Conservation (phyloP, 2,113 vertebrate species). For the Ceratotherium simum region DNA sequence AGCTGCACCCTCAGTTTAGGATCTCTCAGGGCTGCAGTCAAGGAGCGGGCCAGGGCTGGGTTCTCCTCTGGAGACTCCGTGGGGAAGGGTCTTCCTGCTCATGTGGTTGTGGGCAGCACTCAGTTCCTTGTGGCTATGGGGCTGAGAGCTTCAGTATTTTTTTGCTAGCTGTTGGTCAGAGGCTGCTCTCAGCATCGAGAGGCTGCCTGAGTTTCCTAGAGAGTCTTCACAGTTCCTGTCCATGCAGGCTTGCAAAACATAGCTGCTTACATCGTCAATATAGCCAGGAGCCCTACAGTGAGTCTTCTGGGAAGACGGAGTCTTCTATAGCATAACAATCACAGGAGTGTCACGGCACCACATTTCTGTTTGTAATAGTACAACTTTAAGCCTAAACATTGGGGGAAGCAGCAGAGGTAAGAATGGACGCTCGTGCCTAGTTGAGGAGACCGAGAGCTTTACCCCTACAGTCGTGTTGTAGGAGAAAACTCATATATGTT, state of each 20-base stretch:
- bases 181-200: neutral
- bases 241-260: neutral
- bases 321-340: neutral
- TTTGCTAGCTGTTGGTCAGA: neutral
- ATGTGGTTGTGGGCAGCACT: accelerated
- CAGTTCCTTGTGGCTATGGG: neutral
- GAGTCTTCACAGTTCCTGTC: neutral
- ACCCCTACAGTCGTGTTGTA: too few species aligned
- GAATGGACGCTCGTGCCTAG: neutral
- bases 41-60: neutral
- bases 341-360: too few species aligned
- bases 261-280: neutral
- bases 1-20: too few species aligned
- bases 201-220: neutral
- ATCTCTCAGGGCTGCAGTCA: neutral
- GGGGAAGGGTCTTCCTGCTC: neutral
- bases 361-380: neutral
- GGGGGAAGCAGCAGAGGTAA: neutral
- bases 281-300: too few species aligned
- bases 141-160: neutral
- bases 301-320: neutral
- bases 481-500: neutral
- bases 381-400: neutral
- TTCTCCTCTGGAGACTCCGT: neutral
- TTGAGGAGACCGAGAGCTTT: neutral